A percentile compares a stretch with the other conserved stretches of the same genome.
These are phyloP conservation scores for Crotalus viridis DNA, from an alignment of 2,113 vertebrate species.

Conservation along the genomic window DNA sequence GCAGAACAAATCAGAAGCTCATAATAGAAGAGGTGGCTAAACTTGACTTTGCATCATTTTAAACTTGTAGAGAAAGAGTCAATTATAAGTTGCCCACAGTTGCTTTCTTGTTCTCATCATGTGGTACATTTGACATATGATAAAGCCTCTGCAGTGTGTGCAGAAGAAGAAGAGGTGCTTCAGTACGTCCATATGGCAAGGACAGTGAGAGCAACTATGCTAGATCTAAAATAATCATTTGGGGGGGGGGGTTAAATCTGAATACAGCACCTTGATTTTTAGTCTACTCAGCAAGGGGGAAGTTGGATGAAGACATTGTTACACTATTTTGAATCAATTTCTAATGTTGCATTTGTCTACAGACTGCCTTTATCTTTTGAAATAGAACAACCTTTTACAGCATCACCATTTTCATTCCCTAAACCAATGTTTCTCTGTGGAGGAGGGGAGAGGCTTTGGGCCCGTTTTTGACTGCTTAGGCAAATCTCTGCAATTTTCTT, in stretches of 20 bases:
- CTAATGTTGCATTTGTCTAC: not conserved
- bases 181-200: not conserved
- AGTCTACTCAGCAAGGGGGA: not conserved
- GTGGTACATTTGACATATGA: not conserved
- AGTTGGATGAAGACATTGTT: not conserved
- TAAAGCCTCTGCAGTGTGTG: not conserved
- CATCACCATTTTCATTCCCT: not conserved
- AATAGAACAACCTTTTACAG: not conserved
- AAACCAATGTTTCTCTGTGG: not conserved
- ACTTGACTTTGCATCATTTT: constrained; percentile 2
- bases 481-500: not conserved
- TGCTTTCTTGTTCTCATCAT: not conserved
- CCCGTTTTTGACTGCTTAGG: not conserved
- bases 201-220: not conserved
- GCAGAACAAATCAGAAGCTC: constrained; percentile 13
- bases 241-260: not conserved
- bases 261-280: not conserved
- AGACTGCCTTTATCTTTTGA: not conserved
- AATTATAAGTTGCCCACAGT: constrained; percentile 3
- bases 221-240: not conserved
- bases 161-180: not conserved
- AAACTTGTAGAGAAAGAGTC: constrained; percentile 10
- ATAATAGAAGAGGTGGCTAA: constrained; percentile 18
- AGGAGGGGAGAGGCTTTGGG: not conserved
- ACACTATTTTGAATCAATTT: not conserved